phyloP scores from a whole-genome alignment of 2,113 vertebrate genomes.

The Myrmophylax atrothorax region DNA sequence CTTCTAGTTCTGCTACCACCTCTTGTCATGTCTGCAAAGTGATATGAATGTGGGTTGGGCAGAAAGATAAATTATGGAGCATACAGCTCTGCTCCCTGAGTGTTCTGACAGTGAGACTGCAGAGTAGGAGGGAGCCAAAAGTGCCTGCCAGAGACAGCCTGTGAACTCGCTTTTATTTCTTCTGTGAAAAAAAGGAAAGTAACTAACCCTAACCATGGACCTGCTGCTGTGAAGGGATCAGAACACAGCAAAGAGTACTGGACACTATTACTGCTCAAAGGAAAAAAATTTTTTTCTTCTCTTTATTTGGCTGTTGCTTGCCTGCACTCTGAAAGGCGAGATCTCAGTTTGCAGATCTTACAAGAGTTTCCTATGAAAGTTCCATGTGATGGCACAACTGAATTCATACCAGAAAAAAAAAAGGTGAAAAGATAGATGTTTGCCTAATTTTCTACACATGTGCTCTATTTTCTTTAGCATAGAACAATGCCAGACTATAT shows the following conservation, averaged over 20 bases:
- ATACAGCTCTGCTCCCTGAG: constrained; percentile 37
- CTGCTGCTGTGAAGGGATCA: constrained; percentile 13
- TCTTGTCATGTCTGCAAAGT: constrained; percentile 48
- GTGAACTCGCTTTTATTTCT: constrained; percentile 25
- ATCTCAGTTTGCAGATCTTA: constrained; percentile 23
- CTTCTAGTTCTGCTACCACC: background rate
- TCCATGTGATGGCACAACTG: constrained; percentile 21
- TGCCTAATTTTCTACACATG: constrained; percentile 62
- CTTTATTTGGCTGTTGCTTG: constrained; percentile 11
- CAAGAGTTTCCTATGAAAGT: constrained; percentile 39
- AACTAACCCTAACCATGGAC: constrained; percentile 41
- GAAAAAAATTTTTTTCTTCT: background rate
- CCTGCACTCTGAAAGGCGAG: background rate
- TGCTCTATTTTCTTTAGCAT: constrained; percentile 48
- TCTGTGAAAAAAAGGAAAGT: constrained; percentile 26
- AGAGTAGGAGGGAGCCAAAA: constrained; percentile 62
- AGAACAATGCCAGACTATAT: constrained; percentile 25
- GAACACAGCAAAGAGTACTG: background rate
- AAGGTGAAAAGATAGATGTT: background rate
- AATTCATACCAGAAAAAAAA: constrained; percentile 11
- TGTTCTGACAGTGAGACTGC: constrained; percentile 58
- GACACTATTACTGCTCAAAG: background rate
- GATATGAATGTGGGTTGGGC: constrained; percentile 36
- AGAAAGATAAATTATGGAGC: constrained; percentile 47
- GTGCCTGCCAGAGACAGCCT: constrained; percentile 48